phyloP scores from a whole-genome alignment of 2,888 invertebrate species.

The Lithophane leautieri region DNA sequence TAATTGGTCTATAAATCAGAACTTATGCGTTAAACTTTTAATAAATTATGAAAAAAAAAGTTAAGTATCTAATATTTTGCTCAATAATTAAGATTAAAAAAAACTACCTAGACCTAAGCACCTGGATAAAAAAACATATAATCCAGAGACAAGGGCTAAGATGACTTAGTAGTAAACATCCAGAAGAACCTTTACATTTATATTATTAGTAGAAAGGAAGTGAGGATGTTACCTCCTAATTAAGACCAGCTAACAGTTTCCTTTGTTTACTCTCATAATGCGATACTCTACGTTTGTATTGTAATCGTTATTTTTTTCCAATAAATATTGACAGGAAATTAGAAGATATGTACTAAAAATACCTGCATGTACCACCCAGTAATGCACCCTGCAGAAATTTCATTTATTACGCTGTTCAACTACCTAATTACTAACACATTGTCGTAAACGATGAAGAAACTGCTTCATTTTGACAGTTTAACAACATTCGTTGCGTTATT shows the following conservation, averaged over 20 bases:
- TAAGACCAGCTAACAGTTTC: background rate
- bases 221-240: background rate
- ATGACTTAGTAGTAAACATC: background rate
- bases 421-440: too few relatives aligned
- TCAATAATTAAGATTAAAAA: background rate
- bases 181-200: background rate
- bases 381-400: background rate
- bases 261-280: background rate
- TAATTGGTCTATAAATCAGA: too few relatives aligned
- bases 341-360: background rate
- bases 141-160: background rate
- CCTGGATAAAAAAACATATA: background rate
- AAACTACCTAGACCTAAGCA: background rate
- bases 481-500: too few relatives aligned
- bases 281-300: background rate
- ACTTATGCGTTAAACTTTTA: too few relatives aligned
- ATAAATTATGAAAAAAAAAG: background rate
- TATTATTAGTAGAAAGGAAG: background rate
- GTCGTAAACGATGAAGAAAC: too few relatives aligned
- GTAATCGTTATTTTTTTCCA: background rate
- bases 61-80: background rate
- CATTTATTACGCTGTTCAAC: background rate
- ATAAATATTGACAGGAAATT: slow-evolving; percentile 1
- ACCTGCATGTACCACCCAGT: background rate
- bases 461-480: too few relatives aligned